A percentile compares a stretch with the other conserved stretches of the same genome.
phyloP scores from a whole-genome alignment of 2,888 invertebrate genomes.

The Agrotis ipsilon region DNA sequence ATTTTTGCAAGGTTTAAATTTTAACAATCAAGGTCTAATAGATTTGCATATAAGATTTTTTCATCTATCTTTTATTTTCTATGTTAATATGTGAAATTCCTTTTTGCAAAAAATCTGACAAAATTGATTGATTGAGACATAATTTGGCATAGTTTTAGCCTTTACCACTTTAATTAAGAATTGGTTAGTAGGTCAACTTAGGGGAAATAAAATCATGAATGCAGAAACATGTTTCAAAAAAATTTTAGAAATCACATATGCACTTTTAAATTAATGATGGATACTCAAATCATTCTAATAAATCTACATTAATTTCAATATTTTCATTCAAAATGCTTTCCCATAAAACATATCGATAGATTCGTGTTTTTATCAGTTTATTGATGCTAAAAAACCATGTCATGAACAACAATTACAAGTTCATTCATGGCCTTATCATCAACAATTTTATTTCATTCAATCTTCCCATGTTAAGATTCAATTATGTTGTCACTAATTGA shows the following conservation, averaged over 20 bases:
- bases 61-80: too few species aligned
- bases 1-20: constrained; percentile 25
- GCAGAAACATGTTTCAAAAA: too few species aligned
- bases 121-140: too few species aligned
- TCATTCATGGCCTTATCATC: background rate
- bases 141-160: too few species aligned
- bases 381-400: constrained; percentile 1
- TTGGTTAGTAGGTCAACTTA: too few species aligned
- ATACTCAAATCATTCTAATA: background rate
- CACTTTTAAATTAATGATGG: background rate
- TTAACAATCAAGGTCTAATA: constrained; percentile 12
- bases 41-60: constrained; percentile 11
- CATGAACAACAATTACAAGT: constrained; percentile 25
- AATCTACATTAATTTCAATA: background rate
- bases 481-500: constrained; percentile 13
- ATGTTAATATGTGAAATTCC: background rate
- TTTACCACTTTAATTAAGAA: too few species aligned
- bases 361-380: background rate
- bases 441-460: background rate
- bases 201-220: too few species aligned
- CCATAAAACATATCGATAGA: background rate
- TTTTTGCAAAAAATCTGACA: background rate
- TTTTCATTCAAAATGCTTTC: background rate
- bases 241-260: background rate
- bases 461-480: constrained; percentile 2